Percentiles rank a stretch among this genome's conserved stretches.
These are phyloP conservation scores for Villa cingulata DNA, from an alignment of 2,888 invertebrate species.

Conservation along the genomic window DNA sequence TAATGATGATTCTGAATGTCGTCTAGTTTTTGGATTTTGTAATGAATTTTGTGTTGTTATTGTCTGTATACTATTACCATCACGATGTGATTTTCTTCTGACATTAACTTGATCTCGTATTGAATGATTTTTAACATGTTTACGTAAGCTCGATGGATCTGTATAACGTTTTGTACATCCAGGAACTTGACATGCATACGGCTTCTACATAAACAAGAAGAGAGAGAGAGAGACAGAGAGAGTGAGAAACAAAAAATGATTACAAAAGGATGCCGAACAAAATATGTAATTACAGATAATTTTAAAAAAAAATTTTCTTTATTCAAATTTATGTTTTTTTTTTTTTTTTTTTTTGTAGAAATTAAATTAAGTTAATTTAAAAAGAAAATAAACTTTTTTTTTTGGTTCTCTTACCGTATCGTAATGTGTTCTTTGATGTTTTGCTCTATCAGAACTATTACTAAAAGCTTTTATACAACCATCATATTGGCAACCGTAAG, in stretches of 20 bases:
- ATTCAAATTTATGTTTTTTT: no score
- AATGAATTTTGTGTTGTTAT: slow-evolving; percentile 7
- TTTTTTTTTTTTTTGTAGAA: no score
- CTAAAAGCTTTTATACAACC: slow-evolving; percentile 94
- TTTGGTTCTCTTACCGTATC: slow-evolving; percentile 65
- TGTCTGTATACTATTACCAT: slow-evolving; percentile 9
- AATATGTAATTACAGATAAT: background rate
- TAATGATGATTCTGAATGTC: slow-evolving; percentile 30
- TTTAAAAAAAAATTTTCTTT: no score
- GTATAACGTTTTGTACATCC: slow-evolving; percentile 88
- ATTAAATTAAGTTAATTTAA: background rate
- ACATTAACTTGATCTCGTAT: slow-evolving; percentile 21
- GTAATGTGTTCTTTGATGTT: slow-evolving; percentile 96
- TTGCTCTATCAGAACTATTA: slow-evolving; percentile 95
- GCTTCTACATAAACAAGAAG: slow-evolving; percentile 71
- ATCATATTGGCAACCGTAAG: slow-evolving; percentile 85
- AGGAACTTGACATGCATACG: slow-evolving; percentile 76
- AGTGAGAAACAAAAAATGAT: background rate
- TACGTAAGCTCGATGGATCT: slow-evolving; percentile 83
- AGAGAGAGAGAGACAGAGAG: slow-evolving; percentile 17
- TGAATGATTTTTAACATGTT: slow-evolving; percentile 78
- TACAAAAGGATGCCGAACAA: background rate
- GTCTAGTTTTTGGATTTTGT: slow-evolving; percentile 17
- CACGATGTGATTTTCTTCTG: slow-evolving; percentile 13
- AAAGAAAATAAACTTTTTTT: background rate